Percentiles rank a stretch among this genome's conserved stretches.
These are phyloP conservation scores for Dicyema japonicum DNA, from an alignment of 1,140 invertebrate species.

Conservation along the genomic window DNA sequence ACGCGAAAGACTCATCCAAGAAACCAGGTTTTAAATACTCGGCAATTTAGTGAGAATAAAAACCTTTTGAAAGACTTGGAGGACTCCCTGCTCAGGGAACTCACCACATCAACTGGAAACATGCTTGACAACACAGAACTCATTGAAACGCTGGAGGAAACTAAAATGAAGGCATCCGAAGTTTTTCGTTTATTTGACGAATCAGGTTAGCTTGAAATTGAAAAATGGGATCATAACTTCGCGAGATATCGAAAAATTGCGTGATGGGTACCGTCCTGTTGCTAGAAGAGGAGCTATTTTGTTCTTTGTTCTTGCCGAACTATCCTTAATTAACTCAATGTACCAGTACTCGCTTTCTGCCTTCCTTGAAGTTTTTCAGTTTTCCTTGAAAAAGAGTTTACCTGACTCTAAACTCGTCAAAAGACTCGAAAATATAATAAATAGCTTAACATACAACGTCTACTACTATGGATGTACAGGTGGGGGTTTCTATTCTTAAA, in stretches of 20 bases:
- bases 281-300: conserved; percentile 47
- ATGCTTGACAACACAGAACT: conserved; percentile 59
- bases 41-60: conserved; percentile 33
- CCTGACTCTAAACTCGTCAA: conserved; percentile 34
- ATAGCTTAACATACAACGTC: conserved; percentile 42
- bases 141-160: conserved; percentile 47
- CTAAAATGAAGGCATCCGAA: conserved; percentile 42
- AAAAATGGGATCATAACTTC: conserved; percentile 34
- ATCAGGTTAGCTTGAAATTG: conserved; percentile 32
- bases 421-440: conserved; percentile 42
- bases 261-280: conserved; percentile 43
- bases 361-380: conserved; percentile 41
- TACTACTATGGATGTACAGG: conserved; percentile 58
- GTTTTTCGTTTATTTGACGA: conserved; percentile 6
- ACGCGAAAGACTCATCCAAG: conserved; percentile 37
- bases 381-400: conserved; percentile 38
- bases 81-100: conserved; percentile 39
- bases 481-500: conserved; percentile 7
- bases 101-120: conserved; percentile 46
- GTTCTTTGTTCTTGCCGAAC: conserved; percentile 52
- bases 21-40: conserved; percentile 10
- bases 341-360: conserved; percentile 53
- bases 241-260: conserved; percentile 37
- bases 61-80: conserved; percentile 41
- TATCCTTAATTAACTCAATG: conserved; percentile 48